Percentiles rank a stretch among this genome's conserved stretches.
Evolutionary conservation across 2,888 invertebrate species (phyloP).

Genomic region (Eremobia ochroleuca): DNA sequence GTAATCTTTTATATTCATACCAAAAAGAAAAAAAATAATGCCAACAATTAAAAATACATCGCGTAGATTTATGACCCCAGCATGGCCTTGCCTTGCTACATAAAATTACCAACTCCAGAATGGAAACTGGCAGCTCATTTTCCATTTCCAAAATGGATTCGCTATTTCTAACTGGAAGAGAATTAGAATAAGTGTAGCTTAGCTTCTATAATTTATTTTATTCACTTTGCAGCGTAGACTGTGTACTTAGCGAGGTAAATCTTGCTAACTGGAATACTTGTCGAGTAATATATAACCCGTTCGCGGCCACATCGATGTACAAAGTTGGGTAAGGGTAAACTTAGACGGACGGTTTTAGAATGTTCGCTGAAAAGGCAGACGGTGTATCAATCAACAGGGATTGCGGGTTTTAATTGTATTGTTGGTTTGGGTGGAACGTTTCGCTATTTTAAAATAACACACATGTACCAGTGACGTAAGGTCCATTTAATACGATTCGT

Average conservation of each 20-base stretch:
- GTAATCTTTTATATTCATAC: slow-evolving; percentile 28
- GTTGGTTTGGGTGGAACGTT: slow-evolving; percentile 14
- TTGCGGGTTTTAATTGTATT: slow-evolving; percentile 41
- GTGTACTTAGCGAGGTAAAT: slow-evolving; percentile 62
- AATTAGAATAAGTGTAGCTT: slow-evolving; percentile 30
- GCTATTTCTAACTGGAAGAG: slow-evolving; percentile 3
- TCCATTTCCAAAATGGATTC: slow-evolving; percentile 36
- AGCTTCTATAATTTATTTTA: slow-evolving; percentile 60
- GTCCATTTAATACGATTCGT: slow-evolving; percentile 3
- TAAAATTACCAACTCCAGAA: slow-evolving; percentile 57
- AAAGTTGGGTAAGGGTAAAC: slow-evolving; percentile 55
- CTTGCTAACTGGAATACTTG: slow-evolving; percentile 58
- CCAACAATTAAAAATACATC: slow-evolving; percentile 56
- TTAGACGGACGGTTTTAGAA: slow-evolving; percentile 46
- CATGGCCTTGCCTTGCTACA: slow-evolving; percentile 35
- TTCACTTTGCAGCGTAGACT: slow-evolving; percentile 45
- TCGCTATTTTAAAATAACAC: slow-evolving; percentile 12
- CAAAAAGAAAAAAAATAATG: slow-evolving; percentile 22
- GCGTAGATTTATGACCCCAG: slow-evolving; percentile 39
- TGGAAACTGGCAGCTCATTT: slow-evolving; percentile 16
- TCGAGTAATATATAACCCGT: slow-evolving; percentile 60
- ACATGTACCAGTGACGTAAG: background rate
- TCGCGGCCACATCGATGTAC: slow-evolving; percentile 53
- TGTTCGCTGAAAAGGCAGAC: slow-evolving; percentile 2
- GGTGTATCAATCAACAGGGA: slow-evolving; percentile 53